A percentile compares a stretch with the other conserved stretches of the same genome.
Evolutionary conservation across 2,888 invertebrate species (phyloP).

Genomic region (Amblyteles armatorius): DNA sequence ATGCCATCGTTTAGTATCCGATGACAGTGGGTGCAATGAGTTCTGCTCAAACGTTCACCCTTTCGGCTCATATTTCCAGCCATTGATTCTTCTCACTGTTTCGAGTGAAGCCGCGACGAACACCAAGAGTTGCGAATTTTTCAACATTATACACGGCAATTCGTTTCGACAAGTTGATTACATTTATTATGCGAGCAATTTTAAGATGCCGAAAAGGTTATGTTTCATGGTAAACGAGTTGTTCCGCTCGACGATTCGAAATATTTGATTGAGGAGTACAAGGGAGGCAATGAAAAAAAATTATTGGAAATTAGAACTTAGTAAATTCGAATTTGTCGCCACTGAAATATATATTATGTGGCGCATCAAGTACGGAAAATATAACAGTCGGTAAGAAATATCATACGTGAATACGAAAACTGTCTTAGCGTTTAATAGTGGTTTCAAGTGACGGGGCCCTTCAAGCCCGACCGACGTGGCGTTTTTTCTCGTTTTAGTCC

Average conservation of each 20-base stretch:
- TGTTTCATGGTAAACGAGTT: background rate
- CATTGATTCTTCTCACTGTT: constrained; percentile 30
- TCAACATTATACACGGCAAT: background rate
- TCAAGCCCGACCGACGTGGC: no score
- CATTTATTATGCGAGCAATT: background rate
- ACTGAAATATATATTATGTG: no score
- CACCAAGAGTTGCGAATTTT: background rate
- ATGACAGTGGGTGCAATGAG: constrained; percentile 20
- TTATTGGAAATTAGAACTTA: background rate
- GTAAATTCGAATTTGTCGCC: no score
- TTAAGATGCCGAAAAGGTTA: background rate
- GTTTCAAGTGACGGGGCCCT: no score
- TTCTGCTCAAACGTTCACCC: constrained; percentile 31
- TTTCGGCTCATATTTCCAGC: constrained; percentile 45
- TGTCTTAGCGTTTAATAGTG: no score
- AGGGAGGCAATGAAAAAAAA: constrained; percentile 4
- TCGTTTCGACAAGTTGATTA: background rate
- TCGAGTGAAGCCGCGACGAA: background rate
- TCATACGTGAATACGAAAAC: no score
- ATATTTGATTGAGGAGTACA: background rate
- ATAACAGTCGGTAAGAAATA: no score
- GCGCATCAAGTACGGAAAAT: no score
- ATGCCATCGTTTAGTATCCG: constrained; percentile 25
- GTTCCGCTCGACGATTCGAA: background rate
- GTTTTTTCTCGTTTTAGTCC: no score